phyloP scores from a whole-genome alignment of 2,888 invertebrate genomes.

The Pegoplata infirma region DNA sequence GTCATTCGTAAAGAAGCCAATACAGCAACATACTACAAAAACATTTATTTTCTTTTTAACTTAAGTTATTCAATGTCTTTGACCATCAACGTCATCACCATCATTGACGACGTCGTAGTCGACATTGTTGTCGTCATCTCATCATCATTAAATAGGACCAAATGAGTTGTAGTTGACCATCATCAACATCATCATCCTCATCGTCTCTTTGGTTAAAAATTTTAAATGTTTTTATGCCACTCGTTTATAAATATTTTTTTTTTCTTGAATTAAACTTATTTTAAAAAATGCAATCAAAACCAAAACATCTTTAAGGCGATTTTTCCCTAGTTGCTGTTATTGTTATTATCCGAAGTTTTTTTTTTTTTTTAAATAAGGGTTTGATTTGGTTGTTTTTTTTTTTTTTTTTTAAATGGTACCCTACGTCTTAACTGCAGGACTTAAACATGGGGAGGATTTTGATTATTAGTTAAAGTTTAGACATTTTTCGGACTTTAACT shows the following conservation, averaged over 20 bases:
- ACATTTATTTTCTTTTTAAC: constrained; percentile 12
- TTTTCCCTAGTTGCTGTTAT: constrained; percentile 2
- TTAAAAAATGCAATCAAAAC: constrained; percentile 23
- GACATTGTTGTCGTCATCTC: constrained; percentile 46
- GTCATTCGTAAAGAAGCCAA: constrained; percentile 35
- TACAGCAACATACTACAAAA: too few relatives aligned
- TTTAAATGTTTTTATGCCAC: constrained; percentile 38
- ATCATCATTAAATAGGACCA: constrained; percentile 49
- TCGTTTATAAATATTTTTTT: constrained; percentile 34
- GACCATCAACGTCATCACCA: constrained; percentile 55
- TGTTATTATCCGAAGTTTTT: background rate
- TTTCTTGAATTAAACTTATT: constrained; percentile 7
- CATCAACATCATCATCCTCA: background rate
- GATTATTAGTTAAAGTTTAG: too few relatives aligned
- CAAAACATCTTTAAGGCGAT: constrained; percentile 32
- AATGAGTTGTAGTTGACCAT: constrained; percentile 24
- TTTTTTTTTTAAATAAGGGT: background rate
- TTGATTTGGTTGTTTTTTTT: constrained; percentile 6
- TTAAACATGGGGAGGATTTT: too few relatives aligned
- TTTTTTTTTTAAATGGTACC: background rate
- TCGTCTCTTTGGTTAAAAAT: background rate
- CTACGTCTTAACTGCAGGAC: too few relatives aligned
- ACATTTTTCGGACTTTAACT: too few relatives aligned
- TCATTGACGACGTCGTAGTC: constrained; percentile 35
- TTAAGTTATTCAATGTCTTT: constrained; percentile 60